phyloP scores from a whole-genome alignment of 64 coral and sea anemone species.

The Stylophora pistillata region DNA sequence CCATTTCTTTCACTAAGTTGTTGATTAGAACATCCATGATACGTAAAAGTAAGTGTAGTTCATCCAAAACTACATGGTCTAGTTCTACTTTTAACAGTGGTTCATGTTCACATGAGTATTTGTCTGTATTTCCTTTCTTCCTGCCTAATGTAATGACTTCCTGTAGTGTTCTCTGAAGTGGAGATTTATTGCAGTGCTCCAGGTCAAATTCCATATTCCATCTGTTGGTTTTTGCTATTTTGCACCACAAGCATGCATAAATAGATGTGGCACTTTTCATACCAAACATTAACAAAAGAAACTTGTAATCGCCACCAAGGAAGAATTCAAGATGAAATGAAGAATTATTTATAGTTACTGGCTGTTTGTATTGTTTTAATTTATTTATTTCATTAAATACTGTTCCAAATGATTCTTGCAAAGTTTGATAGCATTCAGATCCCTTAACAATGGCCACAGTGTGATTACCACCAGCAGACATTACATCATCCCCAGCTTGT shows the following conservation, averaged over 20 bases:
- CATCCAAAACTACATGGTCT: constrained; percentile 25
- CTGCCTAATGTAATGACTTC: neutral
- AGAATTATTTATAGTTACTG: neutral
- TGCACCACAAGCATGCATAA: constrained; percentile 44
- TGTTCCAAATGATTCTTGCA: neutral
- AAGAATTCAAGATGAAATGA: neutral
- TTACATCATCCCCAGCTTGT: constrained; percentile 24
- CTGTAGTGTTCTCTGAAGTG: neutral
- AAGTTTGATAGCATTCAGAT: neutral
- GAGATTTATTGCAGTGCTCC: neutral
- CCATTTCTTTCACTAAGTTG: constrained; percentile 22
- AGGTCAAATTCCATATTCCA: constrained; percentile 21
- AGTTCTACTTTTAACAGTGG: constrained; percentile 22
- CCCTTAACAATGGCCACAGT: constrained; percentile 24
- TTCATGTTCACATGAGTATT: constrained; percentile 34
- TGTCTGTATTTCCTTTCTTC: constrained; percentile 10
- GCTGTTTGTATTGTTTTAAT: too few relatives aligned
- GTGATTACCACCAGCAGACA: constrained; percentile 35
- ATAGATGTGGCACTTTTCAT: constrained; percentile 21
- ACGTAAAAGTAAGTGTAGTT: constrained; percentile 39
- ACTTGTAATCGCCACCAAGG: neutral
- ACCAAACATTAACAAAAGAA: neutral
- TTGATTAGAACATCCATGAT: constrained; percentile 23
- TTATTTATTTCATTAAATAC: constrained; percentile 7
- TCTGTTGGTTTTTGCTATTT: constrained; percentile 19